These are phyloP conservation scores for Harpagifer antarcticus DNA, from an alignment of 2,797 vertebrate genomes.

Conservation along the genomic window DNA sequence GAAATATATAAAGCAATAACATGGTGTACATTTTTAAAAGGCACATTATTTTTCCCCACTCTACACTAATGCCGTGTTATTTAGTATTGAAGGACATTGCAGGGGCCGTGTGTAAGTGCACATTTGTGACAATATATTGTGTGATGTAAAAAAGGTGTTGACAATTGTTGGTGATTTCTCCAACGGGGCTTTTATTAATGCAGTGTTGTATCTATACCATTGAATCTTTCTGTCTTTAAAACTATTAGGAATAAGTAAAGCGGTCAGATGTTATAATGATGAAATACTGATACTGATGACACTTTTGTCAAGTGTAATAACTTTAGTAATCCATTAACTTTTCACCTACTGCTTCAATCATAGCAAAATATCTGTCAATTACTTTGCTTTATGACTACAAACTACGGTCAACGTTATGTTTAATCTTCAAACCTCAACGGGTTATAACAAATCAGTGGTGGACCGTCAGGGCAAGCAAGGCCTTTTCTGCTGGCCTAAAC, in stretches of 20 bases:
- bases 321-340: too few relatives aligned
- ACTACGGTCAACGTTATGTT: too few relatives aligned
- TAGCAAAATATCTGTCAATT: too few relatives aligned
- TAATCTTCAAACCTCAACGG: too few relatives aligned
- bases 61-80: constrained; percentile 3
- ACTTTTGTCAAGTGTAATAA: too few relatives aligned
- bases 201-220: neutral
- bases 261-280: neutral
- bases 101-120: neutral
- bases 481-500: too few relatives aligned
- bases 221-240: neutral
- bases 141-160: neutral
- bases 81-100: neutral
- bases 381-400: too few relatives aligned
- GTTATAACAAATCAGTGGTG: too few relatives aligned
- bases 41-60: neutral
- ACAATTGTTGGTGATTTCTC: neutral
- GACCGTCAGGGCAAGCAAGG: too few relatives aligned
- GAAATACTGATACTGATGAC: neutral
- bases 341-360: too few relatives aligned
- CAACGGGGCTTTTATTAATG: neutral
- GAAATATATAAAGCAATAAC: constrained; percentile 11
- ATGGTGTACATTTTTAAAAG: neutral
- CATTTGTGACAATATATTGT: neutral
- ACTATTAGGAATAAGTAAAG: neutral